These are phyloP conservation scores for Tetramorium simillimum DNA, from an alignment of 1,140 invertebrate genomes.

Conservation along the genomic window DNA sequence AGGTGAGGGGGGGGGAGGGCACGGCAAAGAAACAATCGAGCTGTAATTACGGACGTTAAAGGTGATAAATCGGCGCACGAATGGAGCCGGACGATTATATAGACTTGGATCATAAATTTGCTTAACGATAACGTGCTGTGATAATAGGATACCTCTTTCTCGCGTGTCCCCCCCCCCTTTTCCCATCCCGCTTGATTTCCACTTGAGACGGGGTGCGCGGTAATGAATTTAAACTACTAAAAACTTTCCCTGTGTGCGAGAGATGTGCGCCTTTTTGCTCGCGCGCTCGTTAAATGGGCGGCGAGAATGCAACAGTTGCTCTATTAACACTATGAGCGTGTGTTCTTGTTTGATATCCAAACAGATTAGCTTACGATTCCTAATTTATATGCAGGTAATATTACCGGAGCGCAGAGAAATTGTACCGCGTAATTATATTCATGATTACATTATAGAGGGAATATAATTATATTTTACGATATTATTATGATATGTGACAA, in stretches of 20 bases:
- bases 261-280: constrained; percentile 25
- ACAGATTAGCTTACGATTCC: constrained; percentile 1
- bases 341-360: constrained; percentile 27
- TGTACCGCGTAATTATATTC: background rate
- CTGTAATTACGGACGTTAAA: constrained; percentile 72
- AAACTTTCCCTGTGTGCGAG: constrained; percentile 7
- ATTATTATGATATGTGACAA: background rate
- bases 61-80: constrained; percentile 71
- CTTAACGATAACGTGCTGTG: constrained; percentile 65
- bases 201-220: background rate
- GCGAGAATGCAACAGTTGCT: constrained; percentile 32
- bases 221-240: constrained; percentile 61
- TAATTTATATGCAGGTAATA: constrained; percentile 19
- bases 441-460: background rate
- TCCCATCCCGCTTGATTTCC: constrained; percentile 19
- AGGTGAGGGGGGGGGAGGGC: background rate
- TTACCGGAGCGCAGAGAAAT: background rate
- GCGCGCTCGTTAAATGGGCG: constrained; percentile 19
- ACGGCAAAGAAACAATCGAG: constrained; percentile 65
- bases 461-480: background rate
- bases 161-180: background rate
- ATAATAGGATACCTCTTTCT: constrained; percentile 63
- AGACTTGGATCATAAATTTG: constrained; percentile 70
- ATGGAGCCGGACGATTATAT: constrained; percentile 64
- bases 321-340: constrained; percentile 35